Evolutionary conservation across 2,797 vertebrate species (phyloP), one percentile per base, ranked within the genome.

Genomic region (Adrianichthys oophorus): DNA sequence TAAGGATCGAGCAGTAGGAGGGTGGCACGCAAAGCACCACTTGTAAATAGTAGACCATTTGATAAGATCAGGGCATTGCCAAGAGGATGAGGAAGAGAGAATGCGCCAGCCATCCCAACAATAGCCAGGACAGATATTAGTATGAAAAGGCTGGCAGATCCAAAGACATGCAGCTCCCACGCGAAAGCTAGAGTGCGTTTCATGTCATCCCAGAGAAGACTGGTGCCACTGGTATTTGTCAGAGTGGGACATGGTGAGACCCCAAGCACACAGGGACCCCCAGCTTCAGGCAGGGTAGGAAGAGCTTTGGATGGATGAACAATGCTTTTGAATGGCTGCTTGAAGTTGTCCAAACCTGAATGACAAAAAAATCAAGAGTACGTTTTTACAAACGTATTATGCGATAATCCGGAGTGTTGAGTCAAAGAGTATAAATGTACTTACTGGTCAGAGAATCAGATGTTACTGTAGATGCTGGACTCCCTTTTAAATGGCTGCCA

Each of bases 1-100:
- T 96, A 97, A 0, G 95, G 95, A 72, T 97, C 95, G 0, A 92
- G 74, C 5, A 97, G 88, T 63, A 97, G 91, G 66, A 93, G 92
- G 15, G 86, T 65, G 7, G 91, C 90, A 1, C 95, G 89, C 51
- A 96, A 85, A 40, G 87, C 65, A 12, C 92, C 92, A 29, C 89
- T 76, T 0, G 85, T 58, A 18, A 95, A 82, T 59, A 97, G 82
- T 47, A 95, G 75, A 32, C 70, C 68, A 0, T 92, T 92, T 1
- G 92, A 88, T 15, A 87, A 80, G 44, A 76, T 69, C 3, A 94
- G 56, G 19, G 90, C 70, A 1, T 83, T 70, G 51, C 90, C 73
- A 17, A 92, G 79, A 0, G 88, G 76, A 13, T 82, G 79, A 32
- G 69, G 83, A 43, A 90, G 76, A 16, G 72, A 58, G 1, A 82